Evolutionary conservation across 2,797 vertebrate genomes (phyloP).

Genomic region (Steatocranus sp.): DNA sequence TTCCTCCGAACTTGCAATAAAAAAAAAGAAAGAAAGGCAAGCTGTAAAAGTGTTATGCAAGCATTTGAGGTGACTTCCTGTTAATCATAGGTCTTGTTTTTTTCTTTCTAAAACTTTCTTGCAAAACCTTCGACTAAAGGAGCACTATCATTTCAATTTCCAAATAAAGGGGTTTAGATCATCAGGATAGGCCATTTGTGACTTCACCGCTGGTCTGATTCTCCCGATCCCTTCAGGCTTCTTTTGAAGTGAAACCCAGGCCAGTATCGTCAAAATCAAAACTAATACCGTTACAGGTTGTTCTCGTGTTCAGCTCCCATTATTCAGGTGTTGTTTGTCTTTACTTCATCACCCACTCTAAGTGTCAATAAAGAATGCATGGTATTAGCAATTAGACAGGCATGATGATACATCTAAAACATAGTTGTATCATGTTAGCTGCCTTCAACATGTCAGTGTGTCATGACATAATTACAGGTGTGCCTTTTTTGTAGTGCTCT

Average conservation of each 20-base stretch:
- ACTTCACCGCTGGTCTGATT: not conserved
- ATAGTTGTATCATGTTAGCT: not conserved
- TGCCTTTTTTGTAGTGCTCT: not conserved
- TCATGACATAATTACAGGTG: not conserved
- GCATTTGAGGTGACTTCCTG: not conserved
- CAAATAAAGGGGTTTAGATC: not conserved
- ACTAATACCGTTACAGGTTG: not conserved
- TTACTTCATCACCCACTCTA: not conserved
- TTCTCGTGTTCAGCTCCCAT: not conserved
- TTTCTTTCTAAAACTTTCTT: not conserved
- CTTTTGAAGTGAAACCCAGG: not conserved
- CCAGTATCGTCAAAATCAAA: not conserved
- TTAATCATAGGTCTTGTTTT: not conserved
- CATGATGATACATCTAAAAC: not conserved
- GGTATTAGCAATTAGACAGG: not conserved
- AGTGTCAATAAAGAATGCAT: not conserved
- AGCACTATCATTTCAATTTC: not conserved
- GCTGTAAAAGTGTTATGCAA: not conserved
- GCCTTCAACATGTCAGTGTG: not conserved
- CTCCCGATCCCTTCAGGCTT: not conserved
- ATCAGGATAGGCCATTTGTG: not conserved
- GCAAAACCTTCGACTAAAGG: not conserved
- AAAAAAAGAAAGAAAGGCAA: not conserved
- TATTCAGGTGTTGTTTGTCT: not conserved
- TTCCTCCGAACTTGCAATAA: not conserved